These are phyloP conservation scores for Bufotes viridis DNA, from an alignment of 2,797 vertebrate species.

Conservation along the genomic window DNA sequence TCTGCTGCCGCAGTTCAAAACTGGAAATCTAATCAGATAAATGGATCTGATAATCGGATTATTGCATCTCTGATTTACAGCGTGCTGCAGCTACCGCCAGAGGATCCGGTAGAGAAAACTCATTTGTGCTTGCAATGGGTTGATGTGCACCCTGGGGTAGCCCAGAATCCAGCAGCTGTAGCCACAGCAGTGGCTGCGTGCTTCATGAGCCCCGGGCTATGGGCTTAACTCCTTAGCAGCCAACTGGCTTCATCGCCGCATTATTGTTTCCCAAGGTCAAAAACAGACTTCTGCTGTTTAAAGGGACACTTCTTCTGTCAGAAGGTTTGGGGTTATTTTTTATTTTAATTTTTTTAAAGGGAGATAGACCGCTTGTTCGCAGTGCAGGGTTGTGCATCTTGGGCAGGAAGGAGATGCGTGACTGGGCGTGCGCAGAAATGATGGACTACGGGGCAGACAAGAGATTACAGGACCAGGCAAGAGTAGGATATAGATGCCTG, in stretches of 20 bases:
- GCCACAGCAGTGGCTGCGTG: background rate
- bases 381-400: too few relatives aligned
- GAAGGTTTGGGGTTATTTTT: too few relatives aligned
- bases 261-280: background rate
- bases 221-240: slow-evolving; percentile 15
- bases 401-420: too few relatives aligned
- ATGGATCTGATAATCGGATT: slow-evolving; percentile 57
- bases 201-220: slow-evolving; percentile 11
- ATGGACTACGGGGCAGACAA: too few relatives aligned
- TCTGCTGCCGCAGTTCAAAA: slow-evolving; percentile 17
- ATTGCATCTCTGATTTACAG: slow-evolving; percentile 37
- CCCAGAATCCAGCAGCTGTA: background rate
- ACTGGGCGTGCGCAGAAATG: too few relatives aligned
- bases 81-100: background rate
- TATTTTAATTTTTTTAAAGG: too few relatives aligned
- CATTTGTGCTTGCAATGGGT: slow-evolving; percentile 16
- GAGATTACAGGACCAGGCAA: too few relatives aligned
- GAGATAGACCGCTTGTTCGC: too few relatives aligned
- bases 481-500: too few relatives aligned
- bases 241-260: background rate
- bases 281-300: background rate
- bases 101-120: slow-evolving; percentile 18
- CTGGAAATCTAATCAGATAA: slow-evolving; percentile 55
- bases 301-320: too few relatives aligned
- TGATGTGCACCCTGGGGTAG: slow-evolving; percentile 8